A percentile compares a stretch with the other conserved stretches of the same genome.
These are phyloP conservation scores for Lamellibrachia luymesi DNA, from an alignment of 1,140 invertebrate species.

Conservation along the genomic window DNA sequence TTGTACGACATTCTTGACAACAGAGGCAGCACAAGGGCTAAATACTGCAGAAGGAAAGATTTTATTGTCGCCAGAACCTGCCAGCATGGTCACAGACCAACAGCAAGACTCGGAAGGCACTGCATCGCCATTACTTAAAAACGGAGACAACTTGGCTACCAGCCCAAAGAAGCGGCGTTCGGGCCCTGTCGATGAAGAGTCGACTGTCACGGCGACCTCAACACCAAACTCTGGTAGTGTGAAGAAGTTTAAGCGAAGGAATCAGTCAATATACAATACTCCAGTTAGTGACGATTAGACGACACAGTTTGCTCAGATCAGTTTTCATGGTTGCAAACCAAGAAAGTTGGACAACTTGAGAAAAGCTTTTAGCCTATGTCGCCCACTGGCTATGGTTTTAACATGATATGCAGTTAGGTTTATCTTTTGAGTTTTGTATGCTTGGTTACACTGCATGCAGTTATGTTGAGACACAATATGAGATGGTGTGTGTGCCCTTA, in stretches of 20 bases:
- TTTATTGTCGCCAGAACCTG: conserved; percentile 7
- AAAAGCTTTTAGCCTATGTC: not conserved
- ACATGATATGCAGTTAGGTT: not conserved
- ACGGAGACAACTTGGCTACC: not conserved
- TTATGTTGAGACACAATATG: not conserved
- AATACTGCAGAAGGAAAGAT: not conserved
- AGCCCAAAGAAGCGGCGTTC: not conserved
- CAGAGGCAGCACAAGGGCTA: not conserved
- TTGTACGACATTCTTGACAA: not conserved
- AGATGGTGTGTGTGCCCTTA: not conserved
- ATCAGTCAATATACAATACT: not conserved
- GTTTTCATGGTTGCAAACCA: not conserved
- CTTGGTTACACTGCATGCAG: not conserved
- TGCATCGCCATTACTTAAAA: not conserved
- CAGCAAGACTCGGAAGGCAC: not conserved
- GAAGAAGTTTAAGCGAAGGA: conserved; percentile 18
- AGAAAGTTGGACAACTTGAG: not conserved
- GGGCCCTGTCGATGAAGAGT: not conserved
- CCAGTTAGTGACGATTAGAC: not conserved
- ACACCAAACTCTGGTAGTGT: not conserved
- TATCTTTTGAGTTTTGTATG: not conserved
- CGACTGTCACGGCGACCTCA: not conserved
- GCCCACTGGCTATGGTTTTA: not conserved
- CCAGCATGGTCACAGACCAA: not conserved
- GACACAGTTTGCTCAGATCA: not conserved